phyloP scores from a whole-genome alignment of 2,888 invertebrate species.

The Watsonalla cultraria region DNA sequence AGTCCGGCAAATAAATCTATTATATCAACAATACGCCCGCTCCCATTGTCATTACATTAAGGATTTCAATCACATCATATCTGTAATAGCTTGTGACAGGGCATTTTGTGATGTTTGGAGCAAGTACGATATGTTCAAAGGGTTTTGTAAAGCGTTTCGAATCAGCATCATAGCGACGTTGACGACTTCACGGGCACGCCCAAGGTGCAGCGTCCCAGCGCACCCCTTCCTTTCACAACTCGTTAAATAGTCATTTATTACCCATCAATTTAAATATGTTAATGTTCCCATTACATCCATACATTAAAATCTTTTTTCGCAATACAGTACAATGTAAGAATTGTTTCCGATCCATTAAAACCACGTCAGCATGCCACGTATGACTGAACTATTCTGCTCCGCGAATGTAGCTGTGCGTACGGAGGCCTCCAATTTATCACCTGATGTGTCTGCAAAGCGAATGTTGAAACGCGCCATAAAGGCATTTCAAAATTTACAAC shows the following conservation, averaged over 20 bases:
- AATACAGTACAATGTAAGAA: conserved; percentile 6
- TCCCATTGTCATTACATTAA: conserved; percentile 48
- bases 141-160: conserved; percentile 45
- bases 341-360: conserved; percentile 18
- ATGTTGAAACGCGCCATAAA: conserved; percentile 74
- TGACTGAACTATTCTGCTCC: conserved; percentile 23
- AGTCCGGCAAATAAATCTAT: conserved; percentile 67
- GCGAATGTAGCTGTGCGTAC: conserved; percentile 60
- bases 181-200: conserved; percentile 60
- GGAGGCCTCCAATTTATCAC: conserved; percentile 57
- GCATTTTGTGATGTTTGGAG: conserved; percentile 33
- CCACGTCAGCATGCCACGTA: conserved; percentile 47
- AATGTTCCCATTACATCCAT: conserved; percentile 29
- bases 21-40: conserved; percentile 53
- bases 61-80: conserved; percentile 50
- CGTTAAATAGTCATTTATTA: conserved; percentile 69
- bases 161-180: conserved; percentile 30
- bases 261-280: conserved; percentile 48
- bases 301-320: conserved; percentile 9
- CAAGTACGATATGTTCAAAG: conserved; percentile 30
- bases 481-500: conserved; percentile 78
- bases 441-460: conserved; percentile 54
- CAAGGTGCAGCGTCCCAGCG: conserved; percentile 36
- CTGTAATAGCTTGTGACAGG: conserved; percentile 32
- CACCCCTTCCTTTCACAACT: conserved; percentile 52